Evolutionary conservation across 2,797 vertebrate genomes (phyloP).

Genomic region (Halcyon chelicuti): DNA sequence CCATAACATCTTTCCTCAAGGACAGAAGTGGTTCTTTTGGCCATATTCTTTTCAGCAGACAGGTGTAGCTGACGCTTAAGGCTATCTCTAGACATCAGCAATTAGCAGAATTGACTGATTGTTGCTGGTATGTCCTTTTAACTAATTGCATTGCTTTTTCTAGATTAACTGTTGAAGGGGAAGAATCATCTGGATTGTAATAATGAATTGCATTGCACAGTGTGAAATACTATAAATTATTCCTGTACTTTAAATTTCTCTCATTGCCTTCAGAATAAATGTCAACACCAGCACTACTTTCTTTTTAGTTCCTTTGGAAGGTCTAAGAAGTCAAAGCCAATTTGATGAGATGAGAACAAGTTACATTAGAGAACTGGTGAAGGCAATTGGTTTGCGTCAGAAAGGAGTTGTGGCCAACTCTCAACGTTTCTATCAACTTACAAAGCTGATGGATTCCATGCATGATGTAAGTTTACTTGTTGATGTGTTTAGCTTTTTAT

Average conservation of each 20-base stretch:
- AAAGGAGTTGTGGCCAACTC: constrained; percentile 90
- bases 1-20: neutral
- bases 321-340: constrained; percentile 91
- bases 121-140: neutral
- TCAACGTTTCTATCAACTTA: constrained; percentile 95
- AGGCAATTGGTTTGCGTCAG: constrained; percentile 90
- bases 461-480: constrained; percentile 85
- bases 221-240: neutral
- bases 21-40: neutral
- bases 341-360: constrained; percentile 97
- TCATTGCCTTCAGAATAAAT: neutral
- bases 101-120: neutral
- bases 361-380: constrained; percentile 94
- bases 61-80: neutral
- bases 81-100: neutral
- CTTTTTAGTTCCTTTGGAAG: constrained; percentile 92
- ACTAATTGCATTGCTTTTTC: neutral
- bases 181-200: neutral
- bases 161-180: neutral
- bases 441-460: constrained; percentile 95
- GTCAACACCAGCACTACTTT: neutral
- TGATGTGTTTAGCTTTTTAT: neutral
- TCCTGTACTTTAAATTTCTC: neutral
- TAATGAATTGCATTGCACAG: neutral
- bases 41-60: neutral